Base-by-base conservation (phyloP, 2,797 vertebrate species). In the Enteromius treurensis region DNA sequence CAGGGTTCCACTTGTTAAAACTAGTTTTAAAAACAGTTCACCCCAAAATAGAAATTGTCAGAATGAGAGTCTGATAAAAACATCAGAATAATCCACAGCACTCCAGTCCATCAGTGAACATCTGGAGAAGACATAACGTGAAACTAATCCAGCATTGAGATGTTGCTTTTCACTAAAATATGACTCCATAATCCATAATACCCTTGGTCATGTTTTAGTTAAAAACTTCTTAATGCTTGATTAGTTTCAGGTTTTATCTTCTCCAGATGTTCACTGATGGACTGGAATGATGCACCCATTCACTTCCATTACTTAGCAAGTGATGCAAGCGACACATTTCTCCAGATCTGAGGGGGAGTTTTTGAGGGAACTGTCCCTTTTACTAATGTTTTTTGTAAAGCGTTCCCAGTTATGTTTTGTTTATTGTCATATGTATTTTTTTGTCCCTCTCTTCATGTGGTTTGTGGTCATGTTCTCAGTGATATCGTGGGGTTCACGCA, bases 401-500 rank as follows among this genome's bases (percentile, higher is more conserved):
- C 49, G 19, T 19, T 51, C 5, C 4, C 47, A 14, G 47, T 19
- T 17, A 19, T 51, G 4, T 49, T 17, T 49, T 51, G 5, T 51
- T 5, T 49, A 1, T 47, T 11, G 10, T 45, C 32, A 34, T 42
- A 42, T 42, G 6, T 51, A 51, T 51, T 8, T 2, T 60, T 5
- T 60, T 60, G 23, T 29, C 14, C 23, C 10, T 26, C 55, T 62
- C 58, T 29, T 62, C 58, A 6, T 62, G 23, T 62, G 23, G 6
- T 29, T 26, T 62, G 23, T 3, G 11, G 13, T 29, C 23, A 11
- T 21, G 51, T 58, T 32, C 42, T 64, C 77, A 97, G 96, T 90
- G 96, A 97, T 71, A 97, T 95, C 1, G 95, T 97, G 82, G 96
- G 96, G 65, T 97, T 97, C 90, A 95, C 96, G 0, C 94, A 96